Base-by-base conservation (phyloP, 2,113 vertebrate genomes). In the Andinoacara biseriatus region DNA sequence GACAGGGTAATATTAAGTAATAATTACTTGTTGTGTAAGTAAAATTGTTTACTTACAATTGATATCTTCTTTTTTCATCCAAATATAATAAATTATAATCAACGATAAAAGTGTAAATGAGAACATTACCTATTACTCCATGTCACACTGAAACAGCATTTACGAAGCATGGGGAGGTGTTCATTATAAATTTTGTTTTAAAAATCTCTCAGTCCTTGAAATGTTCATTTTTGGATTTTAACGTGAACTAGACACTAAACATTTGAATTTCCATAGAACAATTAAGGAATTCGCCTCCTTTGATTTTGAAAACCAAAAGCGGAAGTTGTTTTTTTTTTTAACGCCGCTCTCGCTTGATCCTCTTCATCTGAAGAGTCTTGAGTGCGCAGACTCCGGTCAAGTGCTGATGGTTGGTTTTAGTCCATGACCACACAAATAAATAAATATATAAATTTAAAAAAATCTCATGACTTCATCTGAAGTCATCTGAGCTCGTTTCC, bases 311-410 rank as follows among this genome's bases (percentile, higher is more conserved):
- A 93, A 59, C 1, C 14, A 2, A 0, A 0, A 9, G 9, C 18
- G 81, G 84, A 87, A 78, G n/a, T 74, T 2, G 0, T 1, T 5
- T 7, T 9, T 31, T 22, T 15, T 31, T 18, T 33, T 61, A 17
- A 31, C 29, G 17, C 0, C 5, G 1, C 10, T 59, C 2, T 65
- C 1, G 8, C 52, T 78, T 86, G 3, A 85, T 20, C 14, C 75
- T 63, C 18, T 3, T n/a, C 14, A 57, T 52, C 58, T 80, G 78
- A 86, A 8, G 6, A 46, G 17, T 13, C 24, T 35, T 3, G 46
- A 83, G 74, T 89, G 86, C 85, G 89, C 86, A 90, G 31, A 59
- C 86, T 87, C 86, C 15, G 75, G 74, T 78, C 62, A 72, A 40
- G 63, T 22, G n/a, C 43, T 40, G 57, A 84, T 69, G 81, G 7